Base-by-base conservation (phyloP, 2,797 vertebrate species). In the Eulemur rubriventer region DNA sequence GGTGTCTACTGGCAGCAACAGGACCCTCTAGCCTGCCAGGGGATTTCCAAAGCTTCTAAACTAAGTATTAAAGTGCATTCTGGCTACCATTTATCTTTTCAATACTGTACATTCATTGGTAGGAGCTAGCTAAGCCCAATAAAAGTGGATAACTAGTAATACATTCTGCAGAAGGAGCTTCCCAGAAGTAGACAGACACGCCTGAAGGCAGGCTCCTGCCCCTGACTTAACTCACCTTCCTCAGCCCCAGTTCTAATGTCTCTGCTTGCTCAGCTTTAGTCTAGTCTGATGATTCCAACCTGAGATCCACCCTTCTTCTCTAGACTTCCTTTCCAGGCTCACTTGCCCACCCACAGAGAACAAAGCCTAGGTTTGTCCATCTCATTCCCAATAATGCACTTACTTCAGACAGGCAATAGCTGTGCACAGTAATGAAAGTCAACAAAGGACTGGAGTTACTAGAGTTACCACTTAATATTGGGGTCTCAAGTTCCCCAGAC, bases 21-120 rank as follows among this genome's bases (percentile, higher is more conserved):
- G 38, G 18, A 63, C 16, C 2, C 41, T 41, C 20, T 35, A 69
- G n/a, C 65, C 33, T 82, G 5, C 59, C 22, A 79, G 79, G 43
- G 20, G 57, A 83, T 59, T 78, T 86, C 59, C 65, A 73, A 48
- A 41, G 4, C 46, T 89, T 79, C 75, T 43, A 48, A 92, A n/a
- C 3, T 85, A 73, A 73, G 38, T 78, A 61, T 35, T 80, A 38
- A 89, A 76, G 35, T 92, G 82, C 18, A 72, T 33, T 59, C 11
- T 43, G 16, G 69, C 41, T 88, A 70, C 30, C 20, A 59, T 35
- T 87, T 89, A 86, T 76, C 59, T 81, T 92, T 92, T 76, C 33
- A 63, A 46, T 61, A 22, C 20, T 65, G 6, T 63, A 52, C 16
- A 61, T 41, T 80, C 38, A 72, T 35, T 79, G 57, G 38, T 22